These are phyloP conservation scores for Trachelus tabidus DNA, from an alignment of 2,888 invertebrate species.

Conservation along the genomic window DNA sequence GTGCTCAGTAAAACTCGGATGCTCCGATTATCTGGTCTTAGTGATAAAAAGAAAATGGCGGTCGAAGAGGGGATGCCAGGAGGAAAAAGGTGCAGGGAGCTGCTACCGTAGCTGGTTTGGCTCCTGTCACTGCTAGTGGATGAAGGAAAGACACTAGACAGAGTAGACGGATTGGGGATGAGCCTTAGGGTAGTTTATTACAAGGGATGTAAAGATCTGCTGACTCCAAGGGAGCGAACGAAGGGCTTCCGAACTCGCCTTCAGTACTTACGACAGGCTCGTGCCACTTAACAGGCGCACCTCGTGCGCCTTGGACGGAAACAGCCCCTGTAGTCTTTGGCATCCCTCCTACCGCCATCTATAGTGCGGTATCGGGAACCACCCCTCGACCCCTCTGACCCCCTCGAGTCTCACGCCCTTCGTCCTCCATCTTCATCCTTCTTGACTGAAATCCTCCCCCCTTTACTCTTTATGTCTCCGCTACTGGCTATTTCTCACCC, in stretches of 20 bases:
- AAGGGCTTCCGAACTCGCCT: slow-evolving; percentile 24
- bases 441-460: background rate
- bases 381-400: slow-evolving; percentile 19
- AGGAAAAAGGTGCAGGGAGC: too few species aligned
- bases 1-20: too few species aligned
- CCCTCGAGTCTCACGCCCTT: slow-evolving; percentile 11
- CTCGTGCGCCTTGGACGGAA: slow-evolving; percentile 30
- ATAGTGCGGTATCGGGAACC: slow-evolving; percentile 20
- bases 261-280: slow-evolving; percentile 38
- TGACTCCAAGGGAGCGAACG: slow-evolving; percentile 31
- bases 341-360: slow-evolving; percentile 18
- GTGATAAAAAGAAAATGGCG: too few species aligned
- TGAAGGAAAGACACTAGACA: slow-evolving; percentile 15
- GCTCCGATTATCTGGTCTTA: too few species aligned
- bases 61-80: too few species aligned
- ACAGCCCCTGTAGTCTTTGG: slow-evolving; percentile 18
- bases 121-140: slow-evolving; percentile 10
- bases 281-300: slow-evolving; percentile 52
- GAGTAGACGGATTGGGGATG: slow-evolving; percentile 23
- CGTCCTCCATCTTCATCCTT: slow-evolving; percentile 18
- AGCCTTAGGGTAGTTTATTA: slow-evolving; percentile 27
- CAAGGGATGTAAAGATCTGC: slow-evolving; percentile 28
- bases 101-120: background rate
- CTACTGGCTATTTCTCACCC: background rate
- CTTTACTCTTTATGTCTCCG: background rate